Base-by-base conservation (phyloP, 2,888 invertebrate genomes). In the Rhingia rostrata region DNA sequence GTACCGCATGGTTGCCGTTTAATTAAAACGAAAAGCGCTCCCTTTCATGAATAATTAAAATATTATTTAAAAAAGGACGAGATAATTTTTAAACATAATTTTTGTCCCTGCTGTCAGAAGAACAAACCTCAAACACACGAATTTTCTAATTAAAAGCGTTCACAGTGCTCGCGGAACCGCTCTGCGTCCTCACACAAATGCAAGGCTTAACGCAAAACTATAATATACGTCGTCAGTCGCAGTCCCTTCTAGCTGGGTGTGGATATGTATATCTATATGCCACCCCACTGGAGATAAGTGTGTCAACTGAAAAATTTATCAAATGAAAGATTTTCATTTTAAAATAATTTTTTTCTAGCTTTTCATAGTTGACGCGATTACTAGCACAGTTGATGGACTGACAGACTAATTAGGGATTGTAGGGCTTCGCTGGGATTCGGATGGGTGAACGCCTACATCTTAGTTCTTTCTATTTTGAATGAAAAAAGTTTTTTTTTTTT, bases 141-240 rank as follows among this genome's bases (percentile, higher is more conserved):
- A 82, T 77, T 70, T 77, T 60, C 70, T 82, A 82, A 82, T 82
- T 82, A 82, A 77, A 82, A 75, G 64, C 67, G 37, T 64, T 45
- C 41, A 32, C 12, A 56, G 61, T 41, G 60, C 35, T 75, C 47
- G 47, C 54, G 67, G 63, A 61, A 53, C 45, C 39, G 33, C 41
- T 54, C 39, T 22, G 22, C 22, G 22, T 22, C 22, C 22, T 22
- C 6, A 69, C 22, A 64, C 51, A 72, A 79, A 73, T 60, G 63
- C 67, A n/a, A 39, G 51, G 37, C 67, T 60, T 51, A 63, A 3
- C 51, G 39, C 60, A 53, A 37, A 66, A 60, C 73, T 53, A 37
- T 49, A 7, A 7, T 33, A 14, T 22, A 35, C 39, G 49, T 58
- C 78, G n/a, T n/a, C n/a, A n/a, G n/a, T n/a, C n/a, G n/a, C n/a